Conservation (phyloP, 2,888 invertebrate species). For the Epinotia ramella region DNA sequence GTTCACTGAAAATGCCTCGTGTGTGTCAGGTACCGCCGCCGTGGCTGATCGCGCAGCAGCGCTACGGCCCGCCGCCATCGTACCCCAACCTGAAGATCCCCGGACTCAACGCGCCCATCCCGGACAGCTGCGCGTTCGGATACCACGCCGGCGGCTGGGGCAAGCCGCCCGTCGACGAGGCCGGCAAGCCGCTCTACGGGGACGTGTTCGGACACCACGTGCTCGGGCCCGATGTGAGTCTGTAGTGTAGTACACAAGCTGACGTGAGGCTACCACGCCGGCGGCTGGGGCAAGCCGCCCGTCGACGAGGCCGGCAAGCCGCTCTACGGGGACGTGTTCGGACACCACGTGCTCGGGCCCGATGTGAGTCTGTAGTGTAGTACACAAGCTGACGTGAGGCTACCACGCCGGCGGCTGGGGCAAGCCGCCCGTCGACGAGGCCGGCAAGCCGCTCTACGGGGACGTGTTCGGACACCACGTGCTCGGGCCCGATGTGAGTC, state of each 20-base stretch:
- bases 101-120: constrained; percentile 98
- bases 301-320: constrained; percentile 99
- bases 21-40: constrained; percentile 91
- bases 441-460: constrained; percentile 98
- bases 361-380: constrained; percentile 84
- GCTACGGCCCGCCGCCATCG: constrained; percentile 99
- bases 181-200: constrained; percentile 98
- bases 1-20: no score
- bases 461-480: constrained; percentile 97
- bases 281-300: constrained; percentile 99
- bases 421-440: constrained; percentile 99
- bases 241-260: background rate
- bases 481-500: constrained; percentile 88
- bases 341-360: constrained; percentile 90
- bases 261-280: constrained; percentile 95
- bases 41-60: constrained; percentile 98
- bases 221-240: constrained; percentile 88
- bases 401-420: constrained; percentile 99
- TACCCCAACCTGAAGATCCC: constrained; percentile 99
- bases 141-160: constrained; percentile 99
- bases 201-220: constrained; percentile 97
- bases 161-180: constrained; percentile 99
- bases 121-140: constrained; percentile 98
- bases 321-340: constrained; percentile 99
- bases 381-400: constrained; percentile 76